A percentile compares a stretch with the other conserved stretches of the same genome.
These are phyloP conservation scores for Formica exsecta DNA, from an alignment of 1,140 invertebrate species.

Conservation along the genomic window DNA sequence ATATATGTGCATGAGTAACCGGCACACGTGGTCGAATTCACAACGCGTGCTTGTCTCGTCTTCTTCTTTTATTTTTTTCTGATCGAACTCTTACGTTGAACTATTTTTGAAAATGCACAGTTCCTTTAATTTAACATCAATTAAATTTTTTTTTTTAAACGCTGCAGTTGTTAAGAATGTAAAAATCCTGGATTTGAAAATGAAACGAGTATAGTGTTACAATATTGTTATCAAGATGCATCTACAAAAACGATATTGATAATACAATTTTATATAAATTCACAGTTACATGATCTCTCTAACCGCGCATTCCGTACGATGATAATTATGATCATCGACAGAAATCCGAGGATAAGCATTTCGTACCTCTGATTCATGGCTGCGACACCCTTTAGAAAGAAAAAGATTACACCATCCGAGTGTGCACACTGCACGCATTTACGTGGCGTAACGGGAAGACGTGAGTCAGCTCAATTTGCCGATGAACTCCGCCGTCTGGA, in stretches of 20 bases:
- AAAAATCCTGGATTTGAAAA: background rate
- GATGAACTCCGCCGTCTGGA: conserved; percentile 59
- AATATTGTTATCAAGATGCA: background rate
- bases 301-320: background rate
- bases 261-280: background rate
- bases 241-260: background rate
- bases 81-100: background rate
- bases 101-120: background rate
- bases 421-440: conserved; percentile 58
- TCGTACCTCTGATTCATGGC: conserved; percentile 21
- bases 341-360: background rate
- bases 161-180: background rate
- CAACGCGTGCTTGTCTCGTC: conserved; percentile 42
- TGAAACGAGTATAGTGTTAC: background rate
- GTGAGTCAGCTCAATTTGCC: conserved; percentile 77
- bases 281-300: background rate
- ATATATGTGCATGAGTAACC: conserved; percentile 70
- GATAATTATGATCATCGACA: background rate
- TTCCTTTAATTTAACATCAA: conserved; percentile 8
- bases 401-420: conserved; percentile 31
- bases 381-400: background rate
- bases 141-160: background rate
- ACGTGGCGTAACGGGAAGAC: conserved; percentile 74
- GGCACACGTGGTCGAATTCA: conserved; percentile 73
- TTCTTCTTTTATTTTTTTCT: conserved; percentile 6